Conservation (phyloP, 2,888 invertebrate genomes). For the Apotomis betuletana region DNA sequence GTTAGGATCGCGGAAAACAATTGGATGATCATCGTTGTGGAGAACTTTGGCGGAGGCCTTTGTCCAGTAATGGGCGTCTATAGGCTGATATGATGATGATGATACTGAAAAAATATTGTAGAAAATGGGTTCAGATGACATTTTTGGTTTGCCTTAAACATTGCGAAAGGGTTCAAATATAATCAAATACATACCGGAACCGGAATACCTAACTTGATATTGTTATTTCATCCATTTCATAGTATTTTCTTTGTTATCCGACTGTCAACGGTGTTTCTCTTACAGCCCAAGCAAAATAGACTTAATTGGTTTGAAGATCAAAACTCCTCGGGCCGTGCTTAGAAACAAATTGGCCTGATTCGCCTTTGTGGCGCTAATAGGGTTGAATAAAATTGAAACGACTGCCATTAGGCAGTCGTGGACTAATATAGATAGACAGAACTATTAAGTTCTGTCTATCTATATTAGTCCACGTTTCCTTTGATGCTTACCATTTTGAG, state of each 20-base stretch:
- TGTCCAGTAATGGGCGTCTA: too few species aligned
- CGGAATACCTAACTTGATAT: neutral
- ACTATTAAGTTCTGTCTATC: conserved; percentile 1
- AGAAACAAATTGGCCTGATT: conserved; percentile 35
- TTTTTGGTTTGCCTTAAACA: too few species aligned
- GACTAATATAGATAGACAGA: too few species aligned
- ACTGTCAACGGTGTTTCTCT: conserved; percentile 8
- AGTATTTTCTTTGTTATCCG: neutral
- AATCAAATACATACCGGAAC: too few species aligned
- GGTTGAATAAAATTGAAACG: conserved; percentile 25
- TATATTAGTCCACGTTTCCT: conserved; percentile 5
- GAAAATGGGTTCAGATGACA: too few species aligned
- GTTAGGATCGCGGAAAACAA: too few species aligned
- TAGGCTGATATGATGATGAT: too few species aligned
- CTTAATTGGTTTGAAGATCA: conserved; percentile 39
- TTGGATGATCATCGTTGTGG: too few species aligned
- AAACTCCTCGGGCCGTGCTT: conserved; percentile 33
- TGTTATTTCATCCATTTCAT: neutral
- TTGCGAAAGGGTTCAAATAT: too few species aligned
- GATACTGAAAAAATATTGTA: too few species aligned
- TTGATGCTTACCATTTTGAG: neutral
- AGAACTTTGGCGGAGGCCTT: too few species aligned
- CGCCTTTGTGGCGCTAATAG: conserved; percentile 32
- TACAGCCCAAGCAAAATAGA: conserved; percentile 30
- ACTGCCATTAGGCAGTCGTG: too few species aligned